These are phyloP conservation scores for Pterostichus madidus DNA, from an alignment of 2,888 invertebrate species.

Conservation along the genomic window DNA sequence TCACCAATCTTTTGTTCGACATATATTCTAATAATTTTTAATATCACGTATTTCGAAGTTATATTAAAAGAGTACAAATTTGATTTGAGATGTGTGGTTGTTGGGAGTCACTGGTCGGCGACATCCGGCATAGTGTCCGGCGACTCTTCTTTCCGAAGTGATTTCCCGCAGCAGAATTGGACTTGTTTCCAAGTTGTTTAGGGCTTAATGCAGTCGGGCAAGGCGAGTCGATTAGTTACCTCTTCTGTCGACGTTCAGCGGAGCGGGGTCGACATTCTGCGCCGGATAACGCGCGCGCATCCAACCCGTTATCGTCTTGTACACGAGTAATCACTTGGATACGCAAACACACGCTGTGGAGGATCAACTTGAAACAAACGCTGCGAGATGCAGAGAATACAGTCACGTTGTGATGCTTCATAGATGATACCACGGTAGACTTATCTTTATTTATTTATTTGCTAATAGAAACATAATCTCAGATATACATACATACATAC, in stretches of 20 bases:
- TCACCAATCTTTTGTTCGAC: too few species aligned
- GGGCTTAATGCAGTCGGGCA: constrained; percentile 60
- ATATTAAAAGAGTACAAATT: too few species aligned
- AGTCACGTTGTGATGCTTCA: too few species aligned
- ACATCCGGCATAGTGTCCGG: constrained; percentile 42
- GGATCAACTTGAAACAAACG: not conserved
- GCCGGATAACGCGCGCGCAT: constrained; percentile 29
- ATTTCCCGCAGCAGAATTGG: constrained; percentile 61
- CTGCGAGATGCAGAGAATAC: not conserved
- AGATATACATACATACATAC: too few species aligned
- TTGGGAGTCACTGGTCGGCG: constrained; percentile 21
- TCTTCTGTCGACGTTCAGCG: constrained; percentile 5
- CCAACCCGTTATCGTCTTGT: constrained; percentile 53
- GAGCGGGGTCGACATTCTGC: constrained; percentile 4
- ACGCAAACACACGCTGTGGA: constrained; percentile 47
- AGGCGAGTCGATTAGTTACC: constrained; percentile 62
- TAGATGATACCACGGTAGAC: too few species aligned
- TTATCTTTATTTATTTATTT: too few species aligned
- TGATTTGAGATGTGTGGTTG: not conserved
- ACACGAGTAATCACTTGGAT: constrained; percentile 59
- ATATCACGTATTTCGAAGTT: too few species aligned
- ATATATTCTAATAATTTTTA: too few species aligned
- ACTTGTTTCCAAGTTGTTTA: constrained; percentile 65
- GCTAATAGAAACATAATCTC: too few species aligned
- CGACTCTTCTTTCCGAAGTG: constrained; percentile 59